Evolutionary conservation across 2,113 vertebrate genomes (phyloP), one percentile per base, ranked within the genome.

Genomic region (Melanotaenia duboulayi): DNA sequence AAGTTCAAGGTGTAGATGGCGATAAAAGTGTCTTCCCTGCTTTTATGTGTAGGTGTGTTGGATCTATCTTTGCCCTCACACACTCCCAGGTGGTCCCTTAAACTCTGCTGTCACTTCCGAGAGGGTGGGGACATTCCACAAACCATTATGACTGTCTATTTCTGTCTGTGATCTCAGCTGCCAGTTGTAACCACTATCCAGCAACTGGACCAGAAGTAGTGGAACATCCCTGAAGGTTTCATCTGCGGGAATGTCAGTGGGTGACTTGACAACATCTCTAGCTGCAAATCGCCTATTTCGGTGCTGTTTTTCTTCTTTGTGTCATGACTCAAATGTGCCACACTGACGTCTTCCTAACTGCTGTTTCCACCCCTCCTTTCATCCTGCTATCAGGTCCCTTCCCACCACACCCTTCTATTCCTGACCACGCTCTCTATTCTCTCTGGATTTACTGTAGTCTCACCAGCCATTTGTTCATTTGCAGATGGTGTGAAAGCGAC

Each of bases 151-250:
- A 70, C 51, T 6, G 10, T 82, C 85, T 90, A 85, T 90, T 87
- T 74, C 65, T 61, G 87, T 67, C 74, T 60, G 66, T 87, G 85
- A 90, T 78, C 70, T 89, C 89, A 89, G 85, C 88, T 85, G 84
- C 81, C 72, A 60, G 48, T 74, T 77, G 74, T 46, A 64, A 51
- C 79, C 61, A 22, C 75, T 10, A 13, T 44, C 65, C 64, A 1
- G 11, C 61, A 50, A 63, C 70, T 65, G 72, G 82, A 74, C 74
- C 81, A 76, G 63, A 75, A 69, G 59, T 7, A 14, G 66, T 48
- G 71, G 81, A 86, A 76, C 60, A 50, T 68, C 71, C 71, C 10
- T n/a, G 51, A 35, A 57, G 74, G 64, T 86, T 89, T 84, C 25
- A 16, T 65, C 60, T 61, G 51, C 28, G 54, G 63, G 68, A 54